Evolutionary conservation across 2,888 invertebrate species (phyloP).

Genomic region (Sinodicranocentrus sp.): DNA sequence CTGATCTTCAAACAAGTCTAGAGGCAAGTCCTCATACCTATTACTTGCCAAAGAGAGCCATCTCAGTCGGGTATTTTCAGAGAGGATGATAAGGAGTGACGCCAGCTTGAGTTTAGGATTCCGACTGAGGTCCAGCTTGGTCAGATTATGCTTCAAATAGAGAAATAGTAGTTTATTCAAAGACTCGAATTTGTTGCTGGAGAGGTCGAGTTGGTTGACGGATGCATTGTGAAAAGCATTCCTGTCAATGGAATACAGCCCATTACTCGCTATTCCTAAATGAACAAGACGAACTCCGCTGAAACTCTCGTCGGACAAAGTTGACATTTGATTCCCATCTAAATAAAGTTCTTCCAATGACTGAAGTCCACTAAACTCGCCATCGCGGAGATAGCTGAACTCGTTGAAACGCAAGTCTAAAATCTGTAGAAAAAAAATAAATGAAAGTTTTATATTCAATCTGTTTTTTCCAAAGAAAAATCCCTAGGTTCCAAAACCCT

Average conservation of each 20-base stretch:
- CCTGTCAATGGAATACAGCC: slow-evolving; percentile 86
- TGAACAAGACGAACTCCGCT: slow-evolving; percentile 79
- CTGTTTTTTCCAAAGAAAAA: neutral
- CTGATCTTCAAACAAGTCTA: slow-evolving; percentile 82
- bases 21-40: slow-evolving; percentile 81
- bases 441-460: neutral
- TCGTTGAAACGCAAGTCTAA: slow-evolving; percentile 88
- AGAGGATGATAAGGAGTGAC: slow-evolving; percentile 79
- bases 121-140: slow-evolving; percentile 75
- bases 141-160: slow-evolving; percentile 75
- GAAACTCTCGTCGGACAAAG: slow-evolving; percentile 81
- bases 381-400: slow-evolving; percentile 81
- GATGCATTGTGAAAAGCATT: slow-evolving; percentile 86
- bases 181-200: slow-evolving; percentile 81
- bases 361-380: slow-evolving; percentile 88
- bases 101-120: slow-evolving; percentile 79
- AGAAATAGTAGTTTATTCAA: slow-evolving; percentile 72
- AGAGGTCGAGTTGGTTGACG: slow-evolving; percentile 85
- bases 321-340: slow-evolving; percentile 87
- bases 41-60: slow-evolving; percentile 83
- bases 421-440: slow-evolving; percentile 59
- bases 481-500: neutral
- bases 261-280: slow-evolving; percentile 85
- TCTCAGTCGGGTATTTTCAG: slow-evolving; percentile 81
- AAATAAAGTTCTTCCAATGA: slow-evolving; percentile 85